These are phyloP conservation scores for Ictalurus furcatus DNA, from an alignment of 2,113 vertebrate species.

Conservation along the genomic window DNA sequence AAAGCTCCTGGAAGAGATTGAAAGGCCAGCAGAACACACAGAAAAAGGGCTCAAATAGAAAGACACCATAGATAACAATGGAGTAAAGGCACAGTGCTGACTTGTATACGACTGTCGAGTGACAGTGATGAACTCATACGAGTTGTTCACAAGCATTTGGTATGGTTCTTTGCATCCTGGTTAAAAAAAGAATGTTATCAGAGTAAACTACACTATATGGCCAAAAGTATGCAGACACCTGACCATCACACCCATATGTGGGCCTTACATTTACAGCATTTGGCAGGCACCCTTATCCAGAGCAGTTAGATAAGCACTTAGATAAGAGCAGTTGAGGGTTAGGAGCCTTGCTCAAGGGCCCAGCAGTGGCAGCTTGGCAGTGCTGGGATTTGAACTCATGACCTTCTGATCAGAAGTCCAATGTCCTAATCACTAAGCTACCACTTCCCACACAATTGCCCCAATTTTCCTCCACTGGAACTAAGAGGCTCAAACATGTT, in stretches of 20 bases:
- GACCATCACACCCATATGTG: no score
- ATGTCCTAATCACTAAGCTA: no score
- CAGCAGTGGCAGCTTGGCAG: no score
- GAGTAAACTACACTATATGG: background rate
- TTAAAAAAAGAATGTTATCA: background rate
- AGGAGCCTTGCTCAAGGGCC: no score
- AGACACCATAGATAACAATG: background rate
- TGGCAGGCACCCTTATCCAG: no score
- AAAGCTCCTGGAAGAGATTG: slow-evolving; percentile 9
- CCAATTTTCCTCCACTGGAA: background rate
- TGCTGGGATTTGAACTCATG: no score
- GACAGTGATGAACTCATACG: background rate
- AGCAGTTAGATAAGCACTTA: no score
- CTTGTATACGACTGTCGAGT: background rate
- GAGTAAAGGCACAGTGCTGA: slow-evolving; percentile 5
- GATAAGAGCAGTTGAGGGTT: no score
- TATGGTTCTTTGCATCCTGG: background rate
- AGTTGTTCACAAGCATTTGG: background rate
- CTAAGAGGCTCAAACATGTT: background rate
- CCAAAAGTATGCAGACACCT: background rate
- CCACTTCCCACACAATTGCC: no score
- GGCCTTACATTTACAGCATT: no score
- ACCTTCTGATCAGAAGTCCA: no score
- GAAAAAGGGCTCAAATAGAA: slow-evolving; percentile 6
- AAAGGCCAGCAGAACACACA: background rate